phyloP scores from a whole-genome alignment of 92 coral and sea anemone genomes.

The Heteractis magnifica region DNA sequence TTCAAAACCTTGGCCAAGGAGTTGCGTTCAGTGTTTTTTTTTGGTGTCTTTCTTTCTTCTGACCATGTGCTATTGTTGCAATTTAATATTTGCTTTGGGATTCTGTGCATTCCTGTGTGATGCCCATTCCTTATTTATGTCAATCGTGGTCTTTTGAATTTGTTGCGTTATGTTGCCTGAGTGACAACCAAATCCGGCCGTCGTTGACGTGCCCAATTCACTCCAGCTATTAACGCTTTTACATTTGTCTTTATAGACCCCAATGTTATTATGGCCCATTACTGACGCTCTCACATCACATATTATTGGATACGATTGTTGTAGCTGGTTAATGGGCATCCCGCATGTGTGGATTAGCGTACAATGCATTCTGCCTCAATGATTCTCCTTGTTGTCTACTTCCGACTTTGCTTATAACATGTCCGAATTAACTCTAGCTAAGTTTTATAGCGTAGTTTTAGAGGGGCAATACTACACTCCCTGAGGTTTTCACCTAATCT shows the following conservation, averaged over 20 bases:
- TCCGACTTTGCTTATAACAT: conserved; percentile 30
- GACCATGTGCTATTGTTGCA: no score
- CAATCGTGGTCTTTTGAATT: conserved; percentile 28
- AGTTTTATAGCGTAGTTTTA: no score
- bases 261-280: conserved; percentile 14
- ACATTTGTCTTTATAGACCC: conserved; percentile 27
- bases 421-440: conserved; percentile 21
- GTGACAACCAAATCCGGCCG: conserved; percentile 32
- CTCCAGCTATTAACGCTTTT: conserved; percentile 31
- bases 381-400: conserved; percentile 32
- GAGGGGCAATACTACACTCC: no score
- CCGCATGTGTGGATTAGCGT: conserved; percentile 18
- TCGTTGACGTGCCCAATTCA: conserved; percentile 32
- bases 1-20: no score
- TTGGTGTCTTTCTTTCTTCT: no score
- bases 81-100: no score
- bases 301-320: not conserved
- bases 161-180: conserved; percentile 26
- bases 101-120: conserved; percentile 33
- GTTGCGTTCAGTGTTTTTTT: no score
- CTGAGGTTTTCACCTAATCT: no score
- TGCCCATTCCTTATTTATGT: conserved; percentile 29
- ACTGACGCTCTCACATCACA: conserved; percentile 17
- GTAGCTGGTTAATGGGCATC: conserved; percentile 24
- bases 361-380: conserved; percentile 26